Percentiles rank a stretch among this genome's conserved stretches.
Conservation (phyloP, 2,888 invertebrate genomes). For the Diadegma fenestrale region DNA sequence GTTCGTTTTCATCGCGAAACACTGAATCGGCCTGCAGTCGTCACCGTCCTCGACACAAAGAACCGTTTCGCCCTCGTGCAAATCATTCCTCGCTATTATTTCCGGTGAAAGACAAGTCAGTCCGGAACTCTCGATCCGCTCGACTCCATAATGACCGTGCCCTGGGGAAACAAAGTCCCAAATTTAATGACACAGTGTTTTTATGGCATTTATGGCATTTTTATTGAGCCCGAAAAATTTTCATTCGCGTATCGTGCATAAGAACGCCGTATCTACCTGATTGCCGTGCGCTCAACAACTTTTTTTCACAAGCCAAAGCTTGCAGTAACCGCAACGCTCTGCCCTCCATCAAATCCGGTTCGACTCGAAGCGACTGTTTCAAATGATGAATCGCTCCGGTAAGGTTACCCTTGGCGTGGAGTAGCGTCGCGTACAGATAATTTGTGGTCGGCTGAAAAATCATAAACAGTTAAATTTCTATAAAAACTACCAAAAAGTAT, state of each 20-base stretch:
- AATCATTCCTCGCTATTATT: constrained; percentile 71
- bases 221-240: not conserved
- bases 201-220: not conserved
- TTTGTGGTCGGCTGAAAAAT: constrained; percentile 88
- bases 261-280: constrained; percentile 63
- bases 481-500: not conserved
- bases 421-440: constrained; percentile 88
- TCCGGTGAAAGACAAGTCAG: constrained; percentile 70
- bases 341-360: constrained; percentile 86
- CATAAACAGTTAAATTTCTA: not conserved
- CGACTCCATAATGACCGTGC: constrained; percentile 49
- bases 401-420: constrained; percentile 88
- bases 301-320: constrained; percentile 86
- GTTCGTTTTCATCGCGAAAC: constrained; percentile 72
- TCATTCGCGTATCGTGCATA: not conserved
- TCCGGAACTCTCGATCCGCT: constrained; percentile 67
- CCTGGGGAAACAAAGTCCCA: constrained; percentile 28
- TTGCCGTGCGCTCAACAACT: constrained; percentile 64
- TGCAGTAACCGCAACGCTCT: constrained; percentile 86
- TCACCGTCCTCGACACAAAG: constrained; percentile 74
- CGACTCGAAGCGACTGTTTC: constrained; percentile 87
- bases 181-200: not conserved
- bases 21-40: constrained; percentile 74
- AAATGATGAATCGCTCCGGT: constrained; percentile 88
- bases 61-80: constrained; percentile 72